These are phyloP conservation scores for Euzophera pinguis DNA, from an alignment of 2,888 invertebrate genomes.

Conservation along the genomic window DNA sequence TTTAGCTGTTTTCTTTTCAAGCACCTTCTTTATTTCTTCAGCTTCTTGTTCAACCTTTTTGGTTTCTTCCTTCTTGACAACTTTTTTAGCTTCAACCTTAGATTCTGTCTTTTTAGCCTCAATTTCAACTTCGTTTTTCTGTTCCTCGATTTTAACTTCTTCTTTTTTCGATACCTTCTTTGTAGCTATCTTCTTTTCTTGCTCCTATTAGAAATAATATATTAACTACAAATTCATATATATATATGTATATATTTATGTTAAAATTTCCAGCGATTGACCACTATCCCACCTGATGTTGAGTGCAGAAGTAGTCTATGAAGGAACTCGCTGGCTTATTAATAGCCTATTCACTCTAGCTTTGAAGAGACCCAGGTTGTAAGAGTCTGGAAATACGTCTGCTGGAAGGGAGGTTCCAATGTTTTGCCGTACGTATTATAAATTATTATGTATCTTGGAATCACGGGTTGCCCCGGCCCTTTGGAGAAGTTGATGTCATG, in stretches of 20 bases:
- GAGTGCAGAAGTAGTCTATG: too few relatives aligned
- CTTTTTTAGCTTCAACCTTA: slow-evolving; percentile 46
- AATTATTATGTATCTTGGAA: too few relatives aligned
- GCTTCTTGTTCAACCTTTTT: slow-evolving; percentile 61
- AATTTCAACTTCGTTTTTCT: slow-evolving; percentile 44
- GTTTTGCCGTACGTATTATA: too few relatives aligned
- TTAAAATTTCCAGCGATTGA: slow-evolving; percentile 14
- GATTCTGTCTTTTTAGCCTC: slow-evolving; percentile 56
- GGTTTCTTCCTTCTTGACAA: slow-evolving; percentile 54
- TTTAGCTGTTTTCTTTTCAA: slow-evolving; percentile 70
- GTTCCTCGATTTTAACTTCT: slow-evolving; percentile 48
- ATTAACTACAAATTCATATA: too few relatives aligned
- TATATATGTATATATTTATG: slow-evolving; percentile 17
- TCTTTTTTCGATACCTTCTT: slow-evolving; percentile 61
- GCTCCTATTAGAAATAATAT: slow-evolving; percentile 28
- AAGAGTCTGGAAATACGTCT: too few relatives aligned
- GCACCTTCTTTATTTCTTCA: slow-evolving; percentile 69
- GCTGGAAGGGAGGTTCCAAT: too few relatives aligned
- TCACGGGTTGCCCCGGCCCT: too few relatives aligned
- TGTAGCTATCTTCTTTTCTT: slow-evolving; percentile 55
- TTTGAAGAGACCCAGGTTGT: too few relatives aligned
- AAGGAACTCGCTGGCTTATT: too few relatives aligned
- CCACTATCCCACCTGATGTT: too few relatives aligned
- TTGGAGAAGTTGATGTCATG: too few relatives aligned
- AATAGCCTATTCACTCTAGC: too few relatives aligned